Conservation (phyloP, 2,888 invertebrate species). For the Lasioglossum villosulum region DNA sequence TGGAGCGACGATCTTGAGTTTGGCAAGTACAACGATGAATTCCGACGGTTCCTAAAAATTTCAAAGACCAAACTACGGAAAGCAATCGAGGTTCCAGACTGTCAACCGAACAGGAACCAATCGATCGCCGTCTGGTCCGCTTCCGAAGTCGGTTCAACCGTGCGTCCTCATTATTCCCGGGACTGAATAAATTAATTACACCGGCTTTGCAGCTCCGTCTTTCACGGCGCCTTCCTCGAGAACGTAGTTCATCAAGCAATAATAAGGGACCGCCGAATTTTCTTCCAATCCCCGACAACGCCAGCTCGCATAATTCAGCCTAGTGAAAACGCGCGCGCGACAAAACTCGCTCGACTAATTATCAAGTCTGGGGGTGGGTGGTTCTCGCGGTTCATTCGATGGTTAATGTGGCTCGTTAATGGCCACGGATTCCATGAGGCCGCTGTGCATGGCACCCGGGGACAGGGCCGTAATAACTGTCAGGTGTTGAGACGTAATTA, state of each 20-base stretch:
- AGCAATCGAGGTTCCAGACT: background rate
- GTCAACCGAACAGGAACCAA: background rate
- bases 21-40: background rate
- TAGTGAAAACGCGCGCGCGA: background rate
- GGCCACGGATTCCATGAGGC: conserved; percentile 29
- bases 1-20: background rate
- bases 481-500: conserved; percentile 59
- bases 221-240: background rate
- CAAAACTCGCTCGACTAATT: background rate
- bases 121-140: conserved; percentile 4
- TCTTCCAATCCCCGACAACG: background rate
- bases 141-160: background rate
- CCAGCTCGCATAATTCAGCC: background rate
- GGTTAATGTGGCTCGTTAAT: conserved; percentile 53
- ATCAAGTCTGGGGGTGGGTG: background rate
- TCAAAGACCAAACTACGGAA: background rate
- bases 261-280: background rate
- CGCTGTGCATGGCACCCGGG: conserved; percentile 20
- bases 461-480: conserved; percentile 56
- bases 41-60: background rate
- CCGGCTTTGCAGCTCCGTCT: background rate
- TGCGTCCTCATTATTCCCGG: background rate
- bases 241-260: conserved; percentile 8
- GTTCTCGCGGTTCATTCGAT: conserved; percentile 5
- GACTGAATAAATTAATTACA: conserved; percentile 15